phyloP scores from a whole-genome alignment of 2,113 vertebrate genomes.

The Heterotilapia buettikoferi region DNA sequence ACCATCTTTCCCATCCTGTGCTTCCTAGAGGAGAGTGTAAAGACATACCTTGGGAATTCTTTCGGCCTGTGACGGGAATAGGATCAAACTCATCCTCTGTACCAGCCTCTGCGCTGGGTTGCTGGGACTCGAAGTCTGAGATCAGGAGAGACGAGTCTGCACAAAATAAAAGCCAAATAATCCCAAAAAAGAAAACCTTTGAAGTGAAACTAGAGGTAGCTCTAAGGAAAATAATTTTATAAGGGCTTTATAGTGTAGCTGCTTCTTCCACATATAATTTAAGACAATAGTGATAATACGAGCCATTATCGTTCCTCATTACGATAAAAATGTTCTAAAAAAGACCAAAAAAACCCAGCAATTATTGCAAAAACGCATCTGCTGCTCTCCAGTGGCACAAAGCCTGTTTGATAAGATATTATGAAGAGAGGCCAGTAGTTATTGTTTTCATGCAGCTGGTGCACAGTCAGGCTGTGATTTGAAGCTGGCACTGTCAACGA shows the following conservation, averaged over 20 bases:
- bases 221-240: background rate
- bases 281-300: background rate
- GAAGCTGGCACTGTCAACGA: background rate
- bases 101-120: constrained; percentile 77
- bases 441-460: constrained; percentile 22
- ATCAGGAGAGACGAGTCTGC: constrained; percentile 93
- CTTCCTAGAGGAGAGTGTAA: background rate
- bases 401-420: background rate
- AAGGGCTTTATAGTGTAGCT: background rate
- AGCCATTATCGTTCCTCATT: background rate
- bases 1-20: background rate
- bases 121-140: constrained; percentile 83
- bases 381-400: background rate
- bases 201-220: background rate
- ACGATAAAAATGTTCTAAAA: background rate
- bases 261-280: background rate
- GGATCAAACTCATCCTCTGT: constrained; percentile 97
- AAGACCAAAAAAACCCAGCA: background rate
- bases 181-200: background rate
- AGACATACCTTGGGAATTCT: constrained; percentile 93
- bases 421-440: background rate
- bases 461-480: constrained; percentile 6
- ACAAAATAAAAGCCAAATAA: constrained; percentile 22
- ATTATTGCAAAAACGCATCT: background rate
- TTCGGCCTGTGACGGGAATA: constrained; percentile 93